phyloP scores from a whole-genome alignment of 2,888 invertebrate species.

The Salticus scenicus region DNA sequence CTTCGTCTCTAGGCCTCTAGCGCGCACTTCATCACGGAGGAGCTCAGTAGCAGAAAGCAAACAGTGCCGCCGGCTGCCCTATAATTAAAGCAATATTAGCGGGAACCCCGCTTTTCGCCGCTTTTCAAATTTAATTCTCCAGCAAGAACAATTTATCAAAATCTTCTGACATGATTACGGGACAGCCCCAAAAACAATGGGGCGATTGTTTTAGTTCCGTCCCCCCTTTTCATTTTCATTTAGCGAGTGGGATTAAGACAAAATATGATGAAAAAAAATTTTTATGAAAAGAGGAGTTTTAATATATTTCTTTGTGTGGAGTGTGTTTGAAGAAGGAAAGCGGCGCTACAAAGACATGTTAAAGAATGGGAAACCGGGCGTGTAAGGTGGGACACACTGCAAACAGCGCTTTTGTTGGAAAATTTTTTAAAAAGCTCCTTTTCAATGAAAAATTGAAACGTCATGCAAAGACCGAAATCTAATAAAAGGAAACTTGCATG shows the following conservation, averaged over 20 bases:
- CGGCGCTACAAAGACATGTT: conserved; percentile 41
- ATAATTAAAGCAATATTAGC: conserved; percentile 70
- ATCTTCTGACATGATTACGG: conserved; percentile 65
- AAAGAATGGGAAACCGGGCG: conserved; percentile 13
- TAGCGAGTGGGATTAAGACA: conserved; percentile 32
- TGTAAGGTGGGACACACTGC: not conserved
- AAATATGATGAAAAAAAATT: conserved; percentile 28
- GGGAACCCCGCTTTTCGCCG: conserved; percentile 57
- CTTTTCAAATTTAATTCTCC: conserved; percentile 57
- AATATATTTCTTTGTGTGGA: conserved; percentile 63
- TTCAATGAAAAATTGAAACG: conserved; percentile 15
- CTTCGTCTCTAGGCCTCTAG: conserved; percentile 55
- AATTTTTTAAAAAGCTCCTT: conserved; percentile 5
- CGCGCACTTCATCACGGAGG: conserved; percentile 66
- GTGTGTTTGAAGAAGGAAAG: conserved; percentile 44
- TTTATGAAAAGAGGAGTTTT: conserved; percentile 34
- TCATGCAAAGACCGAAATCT: conserved; percentile 1
- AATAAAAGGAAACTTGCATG: conserved; percentile 1
- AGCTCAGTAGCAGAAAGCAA: conserved; percentile 60
- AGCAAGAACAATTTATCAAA: conserved; percentile 64
- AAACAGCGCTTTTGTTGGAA: not conserved
- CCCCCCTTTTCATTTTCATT: conserved; percentile 66
- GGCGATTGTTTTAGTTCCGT: conserved; percentile 64
- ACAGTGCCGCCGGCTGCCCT: conserved; percentile 62
- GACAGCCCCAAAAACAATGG: conserved; percentile 63